Conservation (phyloP, 2,888 invertebrate species). For the Octodonta nipae region DNA sequence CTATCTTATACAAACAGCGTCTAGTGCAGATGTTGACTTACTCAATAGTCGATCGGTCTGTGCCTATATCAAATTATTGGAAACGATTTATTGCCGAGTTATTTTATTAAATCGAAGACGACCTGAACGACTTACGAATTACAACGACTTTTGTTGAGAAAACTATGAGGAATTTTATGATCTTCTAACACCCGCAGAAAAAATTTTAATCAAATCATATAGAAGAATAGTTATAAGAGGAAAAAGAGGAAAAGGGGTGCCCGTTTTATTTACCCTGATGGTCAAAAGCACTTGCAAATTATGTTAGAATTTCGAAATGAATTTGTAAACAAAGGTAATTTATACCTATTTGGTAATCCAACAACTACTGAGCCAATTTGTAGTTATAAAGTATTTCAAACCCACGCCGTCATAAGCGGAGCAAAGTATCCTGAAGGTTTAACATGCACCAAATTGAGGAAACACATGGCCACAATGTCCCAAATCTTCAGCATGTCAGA, state of each 20-base stretch:
- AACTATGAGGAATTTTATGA: conserved; percentile 12
- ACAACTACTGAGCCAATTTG: conserved; percentile 7
- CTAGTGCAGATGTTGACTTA: not conserved
- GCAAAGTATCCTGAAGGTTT: conserved; percentile 16
- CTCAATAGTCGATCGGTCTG: too few species aligned
- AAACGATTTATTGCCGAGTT: too few species aligned
- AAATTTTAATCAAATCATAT: conserved; percentile 9
- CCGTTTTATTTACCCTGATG: conserved; percentile 15
- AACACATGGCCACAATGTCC: conserved; percentile 16
- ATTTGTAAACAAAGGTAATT: conserved; percentile 7
- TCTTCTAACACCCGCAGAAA: conserved; percentile 3
- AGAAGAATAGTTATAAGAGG: conserved; percentile 10
- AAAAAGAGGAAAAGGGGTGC: conserved; percentile 9
- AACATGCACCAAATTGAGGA: conserved; percentile 15
- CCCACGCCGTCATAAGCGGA: conserved; percentile 13
- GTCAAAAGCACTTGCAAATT: conserved; percentile 15
- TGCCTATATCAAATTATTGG: too few species aligned
- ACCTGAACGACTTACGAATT: too few species aligned
- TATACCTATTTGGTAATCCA: conserved; percentile 11
- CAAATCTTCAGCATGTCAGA: conserved; percentile 16
- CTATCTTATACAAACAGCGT: not conserved
- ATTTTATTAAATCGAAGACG: conserved; percentile 1
- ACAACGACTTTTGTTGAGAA: too few species aligned
- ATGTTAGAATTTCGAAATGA: conserved; percentile 7
- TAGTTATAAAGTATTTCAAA: conserved; percentile 17